A percentile compares a stretch with the other conserved stretches of the same genome.
These are phyloP conservation scores for Epizoanthus stellaris DNA, from an alignment of 92 coral and sea anemone species.

Conservation along the genomic window DNA sequence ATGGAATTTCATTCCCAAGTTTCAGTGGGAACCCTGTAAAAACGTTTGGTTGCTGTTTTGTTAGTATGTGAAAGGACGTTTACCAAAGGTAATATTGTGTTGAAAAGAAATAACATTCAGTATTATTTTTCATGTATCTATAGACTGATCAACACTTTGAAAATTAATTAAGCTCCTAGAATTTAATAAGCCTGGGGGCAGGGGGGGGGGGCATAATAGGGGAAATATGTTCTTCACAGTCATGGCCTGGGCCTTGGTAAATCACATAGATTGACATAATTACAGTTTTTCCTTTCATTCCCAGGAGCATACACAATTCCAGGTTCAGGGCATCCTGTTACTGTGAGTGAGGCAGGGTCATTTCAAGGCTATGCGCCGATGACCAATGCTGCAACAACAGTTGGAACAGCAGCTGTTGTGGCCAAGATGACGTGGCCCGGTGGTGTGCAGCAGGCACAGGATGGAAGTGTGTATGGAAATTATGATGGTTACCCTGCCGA, in stretches of 20 bases:
- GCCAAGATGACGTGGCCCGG: constrained; percentile 96
- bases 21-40: too few species aligned
- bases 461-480: constrained; percentile 88
- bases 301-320: constrained; percentile 86
- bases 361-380: constrained; percentile 91
- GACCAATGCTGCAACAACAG: constrained; percentile 82
- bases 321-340: constrained; percentile 78
- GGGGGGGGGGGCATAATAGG: not conserved
- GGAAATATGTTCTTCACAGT: not conserved
- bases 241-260: too few species aligned
- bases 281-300: constrained; percentile 36
- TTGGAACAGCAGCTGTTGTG: constrained; percentile 89
- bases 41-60: too few species aligned
- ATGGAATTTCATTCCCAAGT: too few species aligned
- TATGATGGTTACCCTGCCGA: constrained; percentile 92
- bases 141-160: not conserved
- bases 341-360: constrained; percentile 72
- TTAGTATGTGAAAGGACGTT: too few species aligned
- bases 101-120: too few species aligned
- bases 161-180: not conserved
- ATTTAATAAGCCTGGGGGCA: too few species aligned
- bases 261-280: constrained; percentile 39
- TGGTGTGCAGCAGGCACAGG: constrained; percentile 88
- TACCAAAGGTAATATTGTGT: too few species aligned
- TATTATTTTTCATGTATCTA: too few species aligned